Evolutionary conservation across 2,797 vertebrate genomes (phyloP).

Genomic region (Crocodylus rhombifer): DNA sequence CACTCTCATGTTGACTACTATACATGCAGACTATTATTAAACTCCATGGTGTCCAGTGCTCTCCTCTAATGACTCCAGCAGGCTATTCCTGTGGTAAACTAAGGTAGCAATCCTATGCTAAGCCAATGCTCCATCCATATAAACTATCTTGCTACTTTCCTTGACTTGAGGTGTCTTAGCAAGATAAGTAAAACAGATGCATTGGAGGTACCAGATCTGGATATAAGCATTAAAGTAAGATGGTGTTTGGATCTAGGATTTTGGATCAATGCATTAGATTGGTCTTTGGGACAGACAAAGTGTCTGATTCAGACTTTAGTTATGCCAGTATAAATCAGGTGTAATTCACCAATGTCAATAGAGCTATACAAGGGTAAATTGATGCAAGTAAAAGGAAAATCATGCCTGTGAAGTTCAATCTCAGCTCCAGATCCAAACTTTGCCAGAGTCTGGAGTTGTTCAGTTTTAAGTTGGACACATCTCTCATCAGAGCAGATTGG

Average conservation of each 20-base stretch:
- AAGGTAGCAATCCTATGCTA: no score
- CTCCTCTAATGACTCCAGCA: neutral
- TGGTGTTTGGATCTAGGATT: neutral
- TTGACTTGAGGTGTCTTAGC: neutral
- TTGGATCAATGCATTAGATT: neutral
- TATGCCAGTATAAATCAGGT: neutral
- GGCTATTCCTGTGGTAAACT: neutral
- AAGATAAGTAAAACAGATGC: neutral
- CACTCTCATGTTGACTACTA: neutral
- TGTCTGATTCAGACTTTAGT: neutral
- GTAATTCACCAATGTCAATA: slow-evolving; percentile 20
- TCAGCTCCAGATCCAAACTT: neutral
- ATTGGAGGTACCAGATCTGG: neutral
- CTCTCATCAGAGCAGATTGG: neutral
- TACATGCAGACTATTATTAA: neutral
- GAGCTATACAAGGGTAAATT: neutral
- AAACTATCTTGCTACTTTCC: no score
- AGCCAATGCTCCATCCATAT: neutral
- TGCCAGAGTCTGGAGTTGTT: neutral
- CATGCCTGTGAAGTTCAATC: neutral
- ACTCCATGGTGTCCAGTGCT: neutral
- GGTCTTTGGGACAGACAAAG: neutral
- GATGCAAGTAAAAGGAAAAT: neutral
- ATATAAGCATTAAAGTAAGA: neutral
- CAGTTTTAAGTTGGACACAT: slow-evolving; percentile 20